Percentiles rank a stretch among this genome's conserved stretches.
These are phyloP conservation scores for Notospermus geniculatus DNA, from an alignment of 1,140 invertebrate genomes.

Conservation along the genomic window DNA sequence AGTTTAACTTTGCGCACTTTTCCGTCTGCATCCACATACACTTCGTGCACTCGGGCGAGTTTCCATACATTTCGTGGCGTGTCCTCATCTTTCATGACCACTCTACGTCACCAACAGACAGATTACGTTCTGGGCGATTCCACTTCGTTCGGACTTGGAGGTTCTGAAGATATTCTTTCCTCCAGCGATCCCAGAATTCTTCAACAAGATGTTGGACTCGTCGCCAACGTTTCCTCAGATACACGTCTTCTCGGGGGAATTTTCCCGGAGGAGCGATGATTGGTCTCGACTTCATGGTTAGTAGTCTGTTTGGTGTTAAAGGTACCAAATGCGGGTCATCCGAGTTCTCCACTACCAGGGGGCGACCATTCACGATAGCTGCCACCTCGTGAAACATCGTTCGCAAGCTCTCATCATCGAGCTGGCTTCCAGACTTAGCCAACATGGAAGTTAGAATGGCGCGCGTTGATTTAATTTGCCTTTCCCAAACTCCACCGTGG, in stretches of 20 bases:
- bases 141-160: constrained; percentile 18
- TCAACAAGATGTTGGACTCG: constrained; percentile 18
- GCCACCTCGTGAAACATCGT: constrained; percentile 13
- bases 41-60: constrained; percentile 10
- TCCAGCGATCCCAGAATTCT: constrained; percentile 23
- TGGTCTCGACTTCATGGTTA: constrained; percentile 19
- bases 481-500: constrained; percentile 13
- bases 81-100: constrained; percentile 16
- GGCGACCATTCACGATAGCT: constrained; percentile 17
- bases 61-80: constrained; percentile 13
- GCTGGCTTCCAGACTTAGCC: background rate
- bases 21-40: background rate
- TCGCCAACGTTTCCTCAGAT: constrained; percentile 19
- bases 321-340: constrained; percentile 14
- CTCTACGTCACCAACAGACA: constrained; percentile 11
- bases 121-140: background rate
- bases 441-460: background rate
- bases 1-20: constrained; percentile 11
- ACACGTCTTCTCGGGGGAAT: constrained; percentile 14
- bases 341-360: constrained; percentile 10
- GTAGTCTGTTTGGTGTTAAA: constrained; percentile 19
- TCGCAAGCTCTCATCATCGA: constrained; percentile 11
- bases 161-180: constrained; percentile 11
- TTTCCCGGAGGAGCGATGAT: constrained; percentile 15
- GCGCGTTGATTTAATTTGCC: constrained; percentile 8